Evolutionary conservation across 2,888 invertebrate species (phyloP).

Genomic region (Blastobasis adustella): DNA sequence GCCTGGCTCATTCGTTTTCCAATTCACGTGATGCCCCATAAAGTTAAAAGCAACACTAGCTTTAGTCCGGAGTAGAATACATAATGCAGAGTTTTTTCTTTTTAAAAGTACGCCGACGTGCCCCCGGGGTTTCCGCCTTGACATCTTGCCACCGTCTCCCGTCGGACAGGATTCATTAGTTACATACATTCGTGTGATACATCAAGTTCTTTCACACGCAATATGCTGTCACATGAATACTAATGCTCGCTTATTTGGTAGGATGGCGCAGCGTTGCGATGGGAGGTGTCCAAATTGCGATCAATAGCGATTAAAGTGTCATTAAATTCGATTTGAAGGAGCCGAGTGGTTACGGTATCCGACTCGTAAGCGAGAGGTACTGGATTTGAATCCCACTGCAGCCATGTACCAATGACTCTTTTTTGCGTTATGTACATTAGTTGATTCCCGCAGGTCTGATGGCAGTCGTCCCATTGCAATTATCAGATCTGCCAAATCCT

Average conservation of each 20-base stretch:
- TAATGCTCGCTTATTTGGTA: not conserved
- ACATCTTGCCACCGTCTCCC: slow-evolving; percentile 50
- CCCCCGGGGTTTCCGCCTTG: slow-evolving; percentile 36
- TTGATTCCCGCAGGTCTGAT: no score
- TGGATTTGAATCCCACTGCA: no score
- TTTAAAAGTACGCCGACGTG: slow-evolving; percentile 30
- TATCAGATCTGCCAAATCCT: no score
- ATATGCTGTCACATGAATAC: not conserved
- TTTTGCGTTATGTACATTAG: no score
- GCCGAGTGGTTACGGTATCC: no score
- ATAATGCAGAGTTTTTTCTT: slow-evolving; percentile 49
- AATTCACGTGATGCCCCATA: slow-evolving; percentile 42
- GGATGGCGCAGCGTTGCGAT: not conserved
- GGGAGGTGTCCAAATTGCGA: not conserved
- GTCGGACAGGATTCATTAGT: slow-evolving; percentile 54
- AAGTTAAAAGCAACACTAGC: slow-evolving; percentile 41
- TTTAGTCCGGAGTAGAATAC: slow-evolving; percentile 38
- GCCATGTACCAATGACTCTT: no score
- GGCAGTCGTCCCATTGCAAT: no score
- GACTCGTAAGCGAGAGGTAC: no score
- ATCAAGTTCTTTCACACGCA: slow-evolving; percentile 24
- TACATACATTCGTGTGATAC: slow-evolving; percentile 42
- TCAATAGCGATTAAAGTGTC: slow-evolving; percentile 5
- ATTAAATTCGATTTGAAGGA: no score
- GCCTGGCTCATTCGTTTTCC: slow-evolving; percentile 28